These are phyloP conservation scores for Sebastes dallii DNA, from an alignment of 2,797 vertebrate genomes.

Conservation along the genomic window DNA sequence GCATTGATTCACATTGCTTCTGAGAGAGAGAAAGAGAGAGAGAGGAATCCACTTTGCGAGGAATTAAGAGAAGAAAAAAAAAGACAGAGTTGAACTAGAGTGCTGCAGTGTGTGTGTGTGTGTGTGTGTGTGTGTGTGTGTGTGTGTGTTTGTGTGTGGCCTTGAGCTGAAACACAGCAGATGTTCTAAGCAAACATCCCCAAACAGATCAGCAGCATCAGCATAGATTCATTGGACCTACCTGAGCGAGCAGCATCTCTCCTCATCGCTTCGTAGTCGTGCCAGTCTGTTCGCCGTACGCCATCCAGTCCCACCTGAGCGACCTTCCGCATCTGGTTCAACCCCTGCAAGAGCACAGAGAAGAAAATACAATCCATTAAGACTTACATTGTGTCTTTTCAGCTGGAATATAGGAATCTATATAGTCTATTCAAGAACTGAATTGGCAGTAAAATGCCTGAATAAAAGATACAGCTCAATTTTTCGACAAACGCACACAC, in stretches of 20 bases:
- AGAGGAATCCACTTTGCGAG: slow-evolving; percentile 15
- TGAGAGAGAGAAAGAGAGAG: slow-evolving; percentile 2
- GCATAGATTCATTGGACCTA: slow-evolving; percentile 48
- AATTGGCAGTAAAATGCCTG: background rate
- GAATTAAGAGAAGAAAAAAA: slow-evolving; percentile 17
- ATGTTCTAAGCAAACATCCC: background rate
- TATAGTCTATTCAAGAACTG: background rate
- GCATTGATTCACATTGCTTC: slow-evolving; percentile 34
- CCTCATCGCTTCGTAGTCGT: slow-evolving; percentile 87
- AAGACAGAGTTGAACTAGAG: background rate
- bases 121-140: background rate
- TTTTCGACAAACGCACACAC: background rate
- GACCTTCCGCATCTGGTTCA: slow-evolving; percentile 78
- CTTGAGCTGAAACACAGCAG: slow-evolving; percentile 10
- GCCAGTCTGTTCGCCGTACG: slow-evolving; percentile 90
- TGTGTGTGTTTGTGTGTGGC: background rate
- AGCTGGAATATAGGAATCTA: too few relatives aligned
- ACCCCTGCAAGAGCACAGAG: slow-evolving; percentile 78
- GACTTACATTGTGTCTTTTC: background rate
- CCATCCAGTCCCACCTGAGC: slow-evolving; percentile 74
- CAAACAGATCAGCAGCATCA: slow-evolving; percentile 2
- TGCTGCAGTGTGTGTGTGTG: background rate
- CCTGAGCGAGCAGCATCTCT: slow-evolving; percentile 87
- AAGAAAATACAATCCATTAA: background rate
- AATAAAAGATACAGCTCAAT: background rate